These are phyloP conservation scores for Bothrops jararaca DNA, from an alignment of 2,113 vertebrate species.

Conservation along the genomic window DNA sequence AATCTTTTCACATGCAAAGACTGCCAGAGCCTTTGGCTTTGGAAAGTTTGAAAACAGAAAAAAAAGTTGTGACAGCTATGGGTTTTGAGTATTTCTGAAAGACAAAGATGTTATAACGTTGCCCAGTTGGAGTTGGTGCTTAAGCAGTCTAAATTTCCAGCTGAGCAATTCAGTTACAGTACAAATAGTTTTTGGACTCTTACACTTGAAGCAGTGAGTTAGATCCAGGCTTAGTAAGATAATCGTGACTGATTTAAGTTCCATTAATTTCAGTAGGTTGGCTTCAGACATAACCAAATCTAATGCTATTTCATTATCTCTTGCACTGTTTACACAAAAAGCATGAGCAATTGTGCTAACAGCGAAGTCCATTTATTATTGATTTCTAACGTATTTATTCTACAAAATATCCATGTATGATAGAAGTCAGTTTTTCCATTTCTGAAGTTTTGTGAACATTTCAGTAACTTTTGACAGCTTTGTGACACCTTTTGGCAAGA, in stretches of 20 bases:
- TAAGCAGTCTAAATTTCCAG: conserved; percentile 15
- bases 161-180: background rate
- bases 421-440: background rate
- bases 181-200: background rate
- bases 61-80: background rate
- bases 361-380: background rate
- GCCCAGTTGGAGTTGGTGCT: conserved; percentile 1
- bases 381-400: background rate
- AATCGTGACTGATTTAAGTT: background rate
- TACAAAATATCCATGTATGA: background rate
- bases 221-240: background rate
- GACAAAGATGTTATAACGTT: conserved; percentile 5
- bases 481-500: background rate
- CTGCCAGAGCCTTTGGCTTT: conserved; percentile 12
- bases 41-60: background rate
- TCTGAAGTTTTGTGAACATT: background rate
- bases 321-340: background rate
- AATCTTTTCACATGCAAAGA: conserved; percentile 34
- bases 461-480: background rate
- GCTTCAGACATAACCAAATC: background rate
- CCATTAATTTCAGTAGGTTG: background rate
- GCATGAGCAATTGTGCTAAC: background rate
- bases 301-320: background rate
- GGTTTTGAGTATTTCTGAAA: conserved; percentile 8
- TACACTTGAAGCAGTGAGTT: background rate